Conservation (phyloP, 2,888 invertebrate species). For the Podotricha telesiphe region DNA sequence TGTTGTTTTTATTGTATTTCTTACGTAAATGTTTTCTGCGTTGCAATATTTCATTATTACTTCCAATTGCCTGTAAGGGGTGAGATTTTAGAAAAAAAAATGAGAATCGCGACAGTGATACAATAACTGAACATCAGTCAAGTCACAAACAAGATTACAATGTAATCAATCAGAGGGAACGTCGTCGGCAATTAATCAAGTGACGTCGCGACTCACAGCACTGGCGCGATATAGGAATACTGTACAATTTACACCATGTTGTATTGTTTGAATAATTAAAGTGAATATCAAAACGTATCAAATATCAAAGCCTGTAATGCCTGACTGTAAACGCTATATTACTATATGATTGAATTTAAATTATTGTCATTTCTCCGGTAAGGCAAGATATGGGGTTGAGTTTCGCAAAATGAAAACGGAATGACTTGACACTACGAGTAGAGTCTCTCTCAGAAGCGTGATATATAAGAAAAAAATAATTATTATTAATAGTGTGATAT, state of each 20-base stretch:
- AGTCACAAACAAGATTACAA: slow-evolving; percentile 80
- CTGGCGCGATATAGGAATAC: slow-evolving; percentile 45
- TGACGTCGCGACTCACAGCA: slow-evolving; percentile 58
- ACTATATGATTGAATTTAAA: too few relatives aligned
- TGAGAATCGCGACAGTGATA: slow-evolving; percentile 60
- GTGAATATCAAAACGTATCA: neutral
- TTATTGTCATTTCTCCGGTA: too few relatives aligned
- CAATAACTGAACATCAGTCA: slow-evolving; percentile 70
- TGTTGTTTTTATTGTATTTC: neutral
- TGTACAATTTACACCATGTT: neutral
- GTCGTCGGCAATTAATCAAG: slow-evolving; percentile 75
- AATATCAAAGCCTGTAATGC: too few relatives aligned
- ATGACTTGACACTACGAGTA: too few relatives aligned
- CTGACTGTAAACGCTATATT: too few relatives aligned
- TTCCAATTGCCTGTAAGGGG: slow-evolving; percentile 1
- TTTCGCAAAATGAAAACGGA: too few relatives aligned
- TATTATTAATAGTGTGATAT: too few relatives aligned
- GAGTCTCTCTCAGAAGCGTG: too few relatives aligned
- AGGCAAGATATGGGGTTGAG: too few relatives aligned
- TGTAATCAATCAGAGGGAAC: slow-evolving; percentile 76
- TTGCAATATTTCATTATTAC: slow-evolving; percentile 7
- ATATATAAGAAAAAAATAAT: too few relatives aligned
- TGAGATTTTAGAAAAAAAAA: slow-evolving; percentile 49
- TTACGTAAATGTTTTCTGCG: neutral
- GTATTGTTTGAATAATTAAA: neutral